Evolutionary conservation across 2,888 invertebrate species (phyloP).

Genomic region (Tachystola acroxantha): DNA sequence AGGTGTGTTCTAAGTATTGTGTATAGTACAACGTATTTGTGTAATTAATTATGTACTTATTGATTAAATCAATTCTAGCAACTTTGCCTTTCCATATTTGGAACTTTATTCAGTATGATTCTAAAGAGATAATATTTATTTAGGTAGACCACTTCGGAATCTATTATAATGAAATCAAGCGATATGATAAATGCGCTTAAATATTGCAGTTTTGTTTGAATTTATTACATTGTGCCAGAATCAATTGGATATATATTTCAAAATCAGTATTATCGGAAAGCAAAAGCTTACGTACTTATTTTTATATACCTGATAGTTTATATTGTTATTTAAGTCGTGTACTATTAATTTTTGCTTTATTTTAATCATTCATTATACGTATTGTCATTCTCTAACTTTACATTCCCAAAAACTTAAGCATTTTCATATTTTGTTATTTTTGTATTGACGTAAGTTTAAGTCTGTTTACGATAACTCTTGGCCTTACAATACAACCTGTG

Average conservation of each 20-base stretch:
- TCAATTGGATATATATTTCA: slow-evolving; percentile 18
- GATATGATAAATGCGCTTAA: too few species aligned
- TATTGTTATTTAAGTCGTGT: slow-evolving; percentile 3
- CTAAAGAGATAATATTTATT: too few species aligned
- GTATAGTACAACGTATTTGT: slow-evolving; percentile 8
- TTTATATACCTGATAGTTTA: slow-evolving; percentile 7
- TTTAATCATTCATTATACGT: slow-evolving; percentile 6
- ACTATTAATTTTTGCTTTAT: slow-evolving; percentile 6
- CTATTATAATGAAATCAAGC: too few species aligned
- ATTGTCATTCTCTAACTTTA: slow-evolving; percentile 8
- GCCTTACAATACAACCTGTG: slow-evolving; percentile 16
- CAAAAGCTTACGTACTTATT: slow-evolving; percentile 18
- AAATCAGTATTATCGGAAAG: slow-evolving; percentile 32
- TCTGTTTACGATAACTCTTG: slow-evolving; percentile 7
- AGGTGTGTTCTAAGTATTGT: slow-evolving; percentile 15
- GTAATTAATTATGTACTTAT: slow-evolving; percentile 2
- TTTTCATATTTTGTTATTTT: not conserved
- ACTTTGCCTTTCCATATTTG: not conserved
- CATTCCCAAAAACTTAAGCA: slow-evolving; percentile 12
- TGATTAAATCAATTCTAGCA: slow-evolving; percentile 4
- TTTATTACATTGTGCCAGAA: slow-evolving; percentile 15
- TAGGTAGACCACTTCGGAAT: too few species aligned
- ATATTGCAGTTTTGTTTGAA: not conserved
- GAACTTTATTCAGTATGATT: too few species aligned
- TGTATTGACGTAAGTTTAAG: too few species aligned